Evolutionary conservation across 2,113 vertebrate species (phyloP), one percentile per base, ranked within the genome.

Genomic region (Scomber japonicus): DNA sequence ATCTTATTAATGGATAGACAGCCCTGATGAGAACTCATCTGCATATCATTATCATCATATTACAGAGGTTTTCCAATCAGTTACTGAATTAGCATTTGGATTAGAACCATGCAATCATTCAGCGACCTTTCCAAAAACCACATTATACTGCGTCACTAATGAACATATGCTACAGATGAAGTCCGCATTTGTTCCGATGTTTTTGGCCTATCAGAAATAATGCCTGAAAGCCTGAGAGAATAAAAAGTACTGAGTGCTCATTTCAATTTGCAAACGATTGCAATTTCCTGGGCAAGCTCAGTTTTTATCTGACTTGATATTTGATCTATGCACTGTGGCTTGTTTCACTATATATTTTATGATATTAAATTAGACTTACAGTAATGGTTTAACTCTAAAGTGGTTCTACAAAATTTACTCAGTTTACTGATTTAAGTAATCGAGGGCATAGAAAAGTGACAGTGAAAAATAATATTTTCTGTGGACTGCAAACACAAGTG

Each of bases 1-100:
- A 60, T 74, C 80, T 88, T 73, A 78, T 87, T 92, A 92, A 92
- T 90, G 83, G 73, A 82, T 71, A 87, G 81, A 89, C 78, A 80
- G 77, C 81, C 80, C 82, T 90, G 89, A 91, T 91, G 88, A 88
- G 84, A 81, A 75, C 64, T 89, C 78, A 90, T 90, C 85, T 90
- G 84, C 91, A 93, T 94, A 70, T 85, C 66, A 90, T 93, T 92
- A 90, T 81, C 88, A 90, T 91, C 73, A 82, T 79, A 93, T 90
- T 89, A 86, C 77, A 57, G 71, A n/a, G 49, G 69, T 86, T 89
- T 89, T 80, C 78, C 83, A 93, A 93, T 93, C 90, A 93, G 83
- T 75, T 80, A 78, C 75, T 62, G 73, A 85, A 90, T 89, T 90
- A 86, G 75, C 83, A 91, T 90, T 88, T 84, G 82, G 72, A 91